phyloP scores from a whole-genome alignment of 2,797 vertebrate species.

The Peromyscus attwateri region DNA sequence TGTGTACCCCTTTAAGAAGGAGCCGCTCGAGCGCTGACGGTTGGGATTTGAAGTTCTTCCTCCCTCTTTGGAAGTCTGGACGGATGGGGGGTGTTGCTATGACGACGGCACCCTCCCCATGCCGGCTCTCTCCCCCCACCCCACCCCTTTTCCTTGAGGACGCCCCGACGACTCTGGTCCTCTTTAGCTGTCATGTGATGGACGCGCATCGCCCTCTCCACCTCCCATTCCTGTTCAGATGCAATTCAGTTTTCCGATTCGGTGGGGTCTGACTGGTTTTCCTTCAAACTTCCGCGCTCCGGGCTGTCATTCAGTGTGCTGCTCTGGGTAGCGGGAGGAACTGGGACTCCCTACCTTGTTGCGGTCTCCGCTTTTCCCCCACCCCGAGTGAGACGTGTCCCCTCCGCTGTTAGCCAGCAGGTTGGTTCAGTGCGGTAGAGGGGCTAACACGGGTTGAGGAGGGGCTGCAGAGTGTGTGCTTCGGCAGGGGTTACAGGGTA shows the following conservation, averaged over 20 bases:
- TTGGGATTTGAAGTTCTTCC: conserved; percentile 91
- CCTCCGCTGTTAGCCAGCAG: conserved; percentile 53
- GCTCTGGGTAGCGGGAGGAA: background rate
- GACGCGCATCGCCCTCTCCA: background rate
- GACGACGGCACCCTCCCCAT: conserved; percentile 79
- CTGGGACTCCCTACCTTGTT: background rate
- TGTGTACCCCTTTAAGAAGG: conserved; percentile 88
- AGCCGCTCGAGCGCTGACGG: conserved; percentile 89
- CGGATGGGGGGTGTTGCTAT: conserved; percentile 73
- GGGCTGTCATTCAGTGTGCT: conserved; percentile 5
- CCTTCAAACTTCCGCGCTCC: conserved; percentile 74
- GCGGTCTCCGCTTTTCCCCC: background rate
- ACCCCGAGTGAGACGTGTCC: background rate
- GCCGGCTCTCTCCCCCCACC: conserved; percentile 13
- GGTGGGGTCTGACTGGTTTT: background rate
- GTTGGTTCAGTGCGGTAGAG: conserved; percentile 9
- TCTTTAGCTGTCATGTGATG: conserved; percentile 71
- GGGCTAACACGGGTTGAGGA: background rate
- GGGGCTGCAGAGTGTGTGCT: background rate
- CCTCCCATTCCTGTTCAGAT: background rate
- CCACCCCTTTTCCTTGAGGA: background rate
- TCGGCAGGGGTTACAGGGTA: background rate
- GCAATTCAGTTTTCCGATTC: background rate
- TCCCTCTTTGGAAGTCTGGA: conserved; percentile 85
- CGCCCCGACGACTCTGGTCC: conserved; percentile 68